Evolutionary conservation across 2,888 invertebrate genomes (phyloP), one percentile per base, ranked within the genome.

Genomic region (Calameuta pallipes): DNA sequence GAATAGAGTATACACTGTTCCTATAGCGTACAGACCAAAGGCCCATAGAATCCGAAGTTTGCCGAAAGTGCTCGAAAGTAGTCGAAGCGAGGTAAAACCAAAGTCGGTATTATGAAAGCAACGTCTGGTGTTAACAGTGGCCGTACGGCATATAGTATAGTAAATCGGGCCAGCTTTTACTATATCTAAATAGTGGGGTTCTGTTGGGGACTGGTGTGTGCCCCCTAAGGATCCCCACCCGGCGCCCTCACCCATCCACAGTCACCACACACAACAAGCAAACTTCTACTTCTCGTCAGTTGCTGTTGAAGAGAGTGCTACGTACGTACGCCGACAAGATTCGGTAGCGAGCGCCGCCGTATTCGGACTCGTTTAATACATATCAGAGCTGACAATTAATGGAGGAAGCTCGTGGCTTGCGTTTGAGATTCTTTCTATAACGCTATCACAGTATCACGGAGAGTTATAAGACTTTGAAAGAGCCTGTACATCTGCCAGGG

Each of bases 251-350:
- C 83, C 80, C 79, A 70, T 74, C 79, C 79, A 83, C 82, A 78
- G 81, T 79, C 82, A 80, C 81, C 79, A 78, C 82, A 79, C 79
- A 78, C 82, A 79, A 82, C 82, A 82, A 84, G 82, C 82, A 82
- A 82, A 81, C 83, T 82, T 82, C 85, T 82, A 85, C 83, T 86
- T 84, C 84, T 86, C 86, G 86, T 86, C 84, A 85, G 87, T 85
- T 83, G 84, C 82, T 81, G 85, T 80, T 82, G 81, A 85, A 86
- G 85, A 85, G 84, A 85, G 83, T 84, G 80, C 75, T 78, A 78
- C 80, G 80, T 79, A 78, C 41, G 76, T 70, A 78, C 78, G 80
- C 78, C 76, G 69, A 78, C 73, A 77, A 75, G 76, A 75, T 78
- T 76, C 76, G 75, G 75, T 75, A 78, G 78, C 77, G 70, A 75